Evolutionary conservation across 2,113 vertebrate species (phyloP).

Genomic region (Brachyhypopomus gauderio): DNA sequence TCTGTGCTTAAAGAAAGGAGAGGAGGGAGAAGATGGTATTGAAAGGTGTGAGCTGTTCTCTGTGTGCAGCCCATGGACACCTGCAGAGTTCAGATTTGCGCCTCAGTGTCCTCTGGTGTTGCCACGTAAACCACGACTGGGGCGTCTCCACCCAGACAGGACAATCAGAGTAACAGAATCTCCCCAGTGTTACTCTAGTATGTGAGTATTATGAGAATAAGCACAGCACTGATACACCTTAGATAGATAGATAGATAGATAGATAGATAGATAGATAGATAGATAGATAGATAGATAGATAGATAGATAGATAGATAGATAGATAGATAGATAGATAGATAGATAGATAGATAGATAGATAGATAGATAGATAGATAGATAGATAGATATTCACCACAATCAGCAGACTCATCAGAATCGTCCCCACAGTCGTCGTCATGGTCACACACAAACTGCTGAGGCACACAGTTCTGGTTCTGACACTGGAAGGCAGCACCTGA

Average conservation of each 20-base stretch:
- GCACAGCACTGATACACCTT: neutral
- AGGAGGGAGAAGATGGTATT: too few relatives aligned
- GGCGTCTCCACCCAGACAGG: neutral
- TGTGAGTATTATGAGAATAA: neutral
- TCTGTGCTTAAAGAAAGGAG: too few relatives aligned
- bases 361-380: neutral
- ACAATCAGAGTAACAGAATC: too few relatives aligned
- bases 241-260: neutral
- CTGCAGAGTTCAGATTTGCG: too few relatives aligned
- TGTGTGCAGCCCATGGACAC: too few relatives aligned
- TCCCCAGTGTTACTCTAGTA: too few relatives aligned
- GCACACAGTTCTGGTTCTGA: conserved; percentile 81
- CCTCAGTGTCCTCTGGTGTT: neutral
- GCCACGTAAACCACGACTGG: neutral
- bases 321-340: neutral
- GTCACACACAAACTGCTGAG: conserved; percentile 84
- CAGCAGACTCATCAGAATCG: conserved; percentile 83
- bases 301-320: neutral
- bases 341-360: neutral
- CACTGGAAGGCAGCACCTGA: conserved; percentile 83
- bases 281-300: neutral
- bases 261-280: neutral
- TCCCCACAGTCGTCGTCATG: conserved; percentile 87
- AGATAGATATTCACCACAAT: conserved; percentile 78
- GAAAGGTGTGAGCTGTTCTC: too few relatives aligned